Evolutionary conservation across 1,140 invertebrate species (phyloP).

Genomic region (Drosophila busckii): DNA sequence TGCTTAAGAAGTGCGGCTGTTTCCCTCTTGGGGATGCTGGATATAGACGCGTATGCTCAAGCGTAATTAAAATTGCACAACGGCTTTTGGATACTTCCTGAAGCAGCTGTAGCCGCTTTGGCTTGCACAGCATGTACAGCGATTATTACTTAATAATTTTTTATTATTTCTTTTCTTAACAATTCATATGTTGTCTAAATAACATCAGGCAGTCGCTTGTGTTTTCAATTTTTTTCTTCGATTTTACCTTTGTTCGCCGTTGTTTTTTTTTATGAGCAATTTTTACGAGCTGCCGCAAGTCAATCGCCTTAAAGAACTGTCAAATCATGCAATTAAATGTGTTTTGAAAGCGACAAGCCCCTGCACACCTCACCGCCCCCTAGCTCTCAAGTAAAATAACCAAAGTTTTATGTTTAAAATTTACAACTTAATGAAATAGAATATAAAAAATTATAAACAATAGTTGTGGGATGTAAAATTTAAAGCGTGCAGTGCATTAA

Average conservation of each 20-base stretch:
- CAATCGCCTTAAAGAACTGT: conserved; percentile 70
- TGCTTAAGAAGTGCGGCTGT: conserved; percentile 21
- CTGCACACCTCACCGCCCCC: neutral
- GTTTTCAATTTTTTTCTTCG: conserved; percentile 29
- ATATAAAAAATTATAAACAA: too few relatives aligned
- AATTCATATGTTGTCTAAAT: conserved; percentile 56
- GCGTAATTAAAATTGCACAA: conserved; percentile 46
- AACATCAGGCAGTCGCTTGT: conserved; percentile 9
- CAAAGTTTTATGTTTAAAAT: too few relatives aligned
- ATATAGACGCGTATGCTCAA: conserved; percentile 11
- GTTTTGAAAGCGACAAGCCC: conserved; percentile 39
- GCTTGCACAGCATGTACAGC: conserved; percentile 45
- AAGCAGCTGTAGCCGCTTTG: conserved; percentile 6
- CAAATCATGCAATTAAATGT: conserved; percentile 74
- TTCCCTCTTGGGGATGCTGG: conserved; percentile 7
- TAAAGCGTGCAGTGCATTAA: too few relatives aligned
- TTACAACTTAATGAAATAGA: too few relatives aligned
- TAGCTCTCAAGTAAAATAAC: neutral
- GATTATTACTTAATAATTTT: conserved; percentile 61
- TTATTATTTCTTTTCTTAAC: conserved; percentile 31
- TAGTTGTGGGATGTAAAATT: too few relatives aligned
- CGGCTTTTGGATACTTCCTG: conserved; percentile 27
- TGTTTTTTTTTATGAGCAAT: conserved; percentile 40
- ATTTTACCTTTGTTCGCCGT: conserved; percentile 7
- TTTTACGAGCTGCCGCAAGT: conserved; percentile 37